Evolutionary conservation across 2,888 invertebrate species (phyloP).

Genomic region (Teleogryllus oceanicus): DNA sequence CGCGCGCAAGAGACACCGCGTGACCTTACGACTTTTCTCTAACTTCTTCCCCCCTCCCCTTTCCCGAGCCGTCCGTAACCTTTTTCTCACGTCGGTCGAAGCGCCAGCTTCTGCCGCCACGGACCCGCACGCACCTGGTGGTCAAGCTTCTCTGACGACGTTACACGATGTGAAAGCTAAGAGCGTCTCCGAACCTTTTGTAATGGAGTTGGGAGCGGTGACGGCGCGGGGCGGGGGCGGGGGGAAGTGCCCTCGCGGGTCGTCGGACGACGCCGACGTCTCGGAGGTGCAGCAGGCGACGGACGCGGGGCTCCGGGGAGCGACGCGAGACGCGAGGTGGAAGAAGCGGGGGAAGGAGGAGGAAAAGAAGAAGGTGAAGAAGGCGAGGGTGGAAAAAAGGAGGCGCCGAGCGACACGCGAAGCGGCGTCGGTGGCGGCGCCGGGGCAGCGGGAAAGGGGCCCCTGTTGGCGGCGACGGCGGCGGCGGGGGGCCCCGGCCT

Average conservation of each 20-base stretch:
- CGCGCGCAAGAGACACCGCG: too few relatives aligned
- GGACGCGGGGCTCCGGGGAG: background rate
- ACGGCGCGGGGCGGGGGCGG: background rate
- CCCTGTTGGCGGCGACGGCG: background rate
- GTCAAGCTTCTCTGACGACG: background rate
- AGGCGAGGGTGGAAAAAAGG: background rate
- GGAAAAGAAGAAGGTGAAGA: background rate
- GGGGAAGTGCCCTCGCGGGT: background rate
- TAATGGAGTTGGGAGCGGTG: background rate
- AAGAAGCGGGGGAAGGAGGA: background rate
- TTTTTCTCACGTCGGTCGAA: too few relatives aligned
- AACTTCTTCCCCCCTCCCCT: too few relatives aligned
- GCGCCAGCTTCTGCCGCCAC: background rate
- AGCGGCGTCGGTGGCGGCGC: background rate
- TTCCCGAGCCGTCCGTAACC: too few relatives aligned
- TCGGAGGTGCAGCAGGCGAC: background rate
- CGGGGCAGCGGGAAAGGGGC: background rate
- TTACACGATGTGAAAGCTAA: conserved; percentile 18
- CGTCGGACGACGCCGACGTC: background rate
- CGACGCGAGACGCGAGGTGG: background rate
- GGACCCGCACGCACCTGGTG: background rate
- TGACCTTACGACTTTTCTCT: too few relatives aligned
- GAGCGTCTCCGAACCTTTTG: conserved; percentile 3
- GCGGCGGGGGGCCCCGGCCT: background rate
- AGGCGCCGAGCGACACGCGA: background rate